Percentiles rank a stretch among this genome's conserved stretches.
phyloP scores from a whole-genome alignment of 2,113 vertebrate genomes.

The Malurus alboscapulatus region DNA sequence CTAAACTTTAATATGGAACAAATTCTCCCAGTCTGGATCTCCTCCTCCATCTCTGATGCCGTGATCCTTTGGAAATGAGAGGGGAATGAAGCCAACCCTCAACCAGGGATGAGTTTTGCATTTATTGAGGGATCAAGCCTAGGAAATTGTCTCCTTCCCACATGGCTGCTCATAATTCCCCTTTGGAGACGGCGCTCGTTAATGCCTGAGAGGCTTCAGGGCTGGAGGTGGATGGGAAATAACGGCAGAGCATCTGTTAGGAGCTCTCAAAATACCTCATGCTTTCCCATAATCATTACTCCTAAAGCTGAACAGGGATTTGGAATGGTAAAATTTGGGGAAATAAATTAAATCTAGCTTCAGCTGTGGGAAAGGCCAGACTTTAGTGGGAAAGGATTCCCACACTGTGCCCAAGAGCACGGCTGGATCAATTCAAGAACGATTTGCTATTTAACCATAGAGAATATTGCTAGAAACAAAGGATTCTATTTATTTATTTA shows the following conservation, averaged over 20 bases:
- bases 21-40: background rate
- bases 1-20: background rate
- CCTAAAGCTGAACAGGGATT: constrained; percentile 11
- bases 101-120: background rate
- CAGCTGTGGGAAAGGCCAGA: background rate
- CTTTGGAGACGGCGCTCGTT: background rate
- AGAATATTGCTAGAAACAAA: background rate
- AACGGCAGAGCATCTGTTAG: constrained; percentile 38
- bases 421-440: background rate
- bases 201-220: constrained; percentile 30
- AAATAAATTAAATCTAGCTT: background rate
- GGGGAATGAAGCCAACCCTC: background rate
- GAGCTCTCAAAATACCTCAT: constrained; percentile 36
- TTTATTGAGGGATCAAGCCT: constrained; percentile 36
- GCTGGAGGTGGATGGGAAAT: constrained; percentile 21
- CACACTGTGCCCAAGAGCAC: too few relatives aligned
- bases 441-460: background rate
- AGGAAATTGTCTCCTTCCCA: constrained; percentile 52
- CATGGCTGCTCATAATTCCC: background rate
- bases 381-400: background rate
- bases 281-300: constrained; percentile 40
- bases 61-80: background rate
- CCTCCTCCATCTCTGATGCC: background rate
- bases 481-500: background rate
- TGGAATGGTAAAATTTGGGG: background rate